Base-by-base conservation (phyloP, 53 echinoderm and acorn worm genomes). In the Temnopleurus reevesii region DNA sequence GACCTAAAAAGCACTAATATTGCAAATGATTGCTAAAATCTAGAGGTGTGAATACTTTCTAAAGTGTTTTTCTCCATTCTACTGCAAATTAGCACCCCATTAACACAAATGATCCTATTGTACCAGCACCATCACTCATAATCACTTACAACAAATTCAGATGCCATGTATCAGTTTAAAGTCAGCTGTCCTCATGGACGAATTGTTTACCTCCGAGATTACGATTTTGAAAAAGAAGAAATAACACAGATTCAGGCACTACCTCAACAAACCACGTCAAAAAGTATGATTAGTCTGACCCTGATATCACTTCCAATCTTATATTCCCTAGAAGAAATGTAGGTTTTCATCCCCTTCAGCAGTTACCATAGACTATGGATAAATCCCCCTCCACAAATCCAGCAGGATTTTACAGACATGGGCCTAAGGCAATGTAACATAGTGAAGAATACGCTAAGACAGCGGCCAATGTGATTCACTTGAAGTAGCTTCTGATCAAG, bases 371-470 rank as follows among this genome's bases (percentile, higher is more conserved):
- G 71, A 71, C 71, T 71, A 71, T n/a, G n/a, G 71, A 27, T 21
- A 15, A 71, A 71, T 38, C 21, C 41, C 71, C 43, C 6, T 19
- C 15, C 38, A 2, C 71, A n/a, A 71, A 71, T 71, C 71, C 71
- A 71, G 71, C 36, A 71, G 23, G 43, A 21, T 71, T 71, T 71
- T 38, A 41, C 71, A 71, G 71, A 41, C 71, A 71, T 41, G 41
- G 41, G 71, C 71, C 71, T 71, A 38, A 71, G 71, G 71, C 38
- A 41, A 4, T n/a, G 21, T 36, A 71, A 71, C 71, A 71, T 71
- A 17, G 23, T 38, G 63, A 71, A 36, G 38, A 71, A 7, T n/a
- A n/a, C n/a, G n/a, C n/a, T n/a, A n/a, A n/a, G n/a, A n/a, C n/a
- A n/a, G n/a, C n/a, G n/a, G n/a, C n/a, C n/a, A n/a, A n/a, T n/a